Percentiles rank a stretch among this genome's conserved stretches.
These are phyloP conservation scores for Euwallacea similis DNA, from an alignment of 1,140 invertebrate genomes.

Conservation along the genomic window DNA sequence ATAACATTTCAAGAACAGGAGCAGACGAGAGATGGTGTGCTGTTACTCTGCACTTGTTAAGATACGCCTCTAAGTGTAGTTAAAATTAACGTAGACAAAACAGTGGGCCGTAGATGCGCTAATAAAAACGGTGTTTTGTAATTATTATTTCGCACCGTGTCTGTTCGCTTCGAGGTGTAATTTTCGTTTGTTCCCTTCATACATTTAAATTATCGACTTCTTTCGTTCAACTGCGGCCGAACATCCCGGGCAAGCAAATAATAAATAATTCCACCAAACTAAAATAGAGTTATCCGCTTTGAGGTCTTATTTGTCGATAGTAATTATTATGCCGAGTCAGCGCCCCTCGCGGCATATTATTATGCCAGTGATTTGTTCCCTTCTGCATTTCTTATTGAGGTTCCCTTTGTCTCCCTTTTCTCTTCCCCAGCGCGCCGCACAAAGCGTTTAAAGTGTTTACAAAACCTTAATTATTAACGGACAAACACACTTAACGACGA, in stretches of 20 bases:
- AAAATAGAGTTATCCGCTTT: neutral
- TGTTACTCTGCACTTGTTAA: slow-evolving; percentile 13
- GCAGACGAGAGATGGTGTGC: slow-evolving; percentile 13
- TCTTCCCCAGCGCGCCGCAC: slow-evolving; percentile 29
- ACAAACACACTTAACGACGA: slow-evolving; percentile 45
- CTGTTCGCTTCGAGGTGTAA: too few relatives aligned
- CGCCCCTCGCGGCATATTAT: slow-evolving; percentile 8
- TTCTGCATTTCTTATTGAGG: slow-evolving; percentile 18
- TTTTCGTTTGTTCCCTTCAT: too few relatives aligned
- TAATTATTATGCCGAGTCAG: neutral
- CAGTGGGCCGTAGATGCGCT: neutral
- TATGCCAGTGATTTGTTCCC: slow-evolving; percentile 17
- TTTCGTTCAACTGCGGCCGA: too few relatives aligned
- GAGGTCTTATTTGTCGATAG: neutral
- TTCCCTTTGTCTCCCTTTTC: slow-evolving; percentile 29
- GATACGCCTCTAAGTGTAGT: slow-evolving; percentile 16
- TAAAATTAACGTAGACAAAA: slow-evolving; percentile 28
- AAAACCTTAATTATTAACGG: slow-evolving; percentile 51
- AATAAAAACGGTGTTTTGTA: slow-evolving; percentile 6
- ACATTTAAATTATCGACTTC: too few relatives aligned
- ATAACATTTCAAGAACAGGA: slow-evolving; percentile 14
- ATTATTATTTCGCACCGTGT: neutral
- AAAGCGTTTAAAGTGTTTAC: slow-evolving; percentile 50
- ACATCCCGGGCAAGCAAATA: neutral
- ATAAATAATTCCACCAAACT: neutral